Evolutionary conservation across 2,888 invertebrate species (phyloP).

Genomic region (Thereva unica): DNA sequence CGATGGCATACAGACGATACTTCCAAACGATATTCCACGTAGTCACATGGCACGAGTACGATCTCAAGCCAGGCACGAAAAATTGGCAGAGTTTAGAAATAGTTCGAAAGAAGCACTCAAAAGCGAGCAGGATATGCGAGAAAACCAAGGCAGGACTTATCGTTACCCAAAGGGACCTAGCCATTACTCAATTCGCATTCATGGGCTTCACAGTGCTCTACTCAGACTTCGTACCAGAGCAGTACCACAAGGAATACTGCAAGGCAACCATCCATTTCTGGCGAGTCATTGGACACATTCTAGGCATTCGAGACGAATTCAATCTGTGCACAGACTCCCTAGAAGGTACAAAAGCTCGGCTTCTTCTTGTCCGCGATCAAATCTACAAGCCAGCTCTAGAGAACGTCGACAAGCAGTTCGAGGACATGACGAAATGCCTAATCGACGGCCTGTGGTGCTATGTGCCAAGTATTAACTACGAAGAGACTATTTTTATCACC

Average conservation of each 20-base stretch:
- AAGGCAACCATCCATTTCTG: constrained; percentile 77
- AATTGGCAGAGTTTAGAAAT: constrained; percentile 67
- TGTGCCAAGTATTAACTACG: constrained; percentile 63
- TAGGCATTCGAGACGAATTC: constrained; percentile 77
- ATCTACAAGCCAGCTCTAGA: constrained; percentile 64
- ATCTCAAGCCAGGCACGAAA: constrained; percentile 63
- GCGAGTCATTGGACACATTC: constrained; percentile 73
- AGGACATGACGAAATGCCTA: constrained; percentile 64
- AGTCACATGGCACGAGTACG: constrained; percentile 73
- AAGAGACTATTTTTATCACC: constrained; percentile 61
- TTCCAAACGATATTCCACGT: constrained; percentile 74
- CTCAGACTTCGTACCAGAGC: constrained; percentile 63
- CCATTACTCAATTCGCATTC: constrained; percentile 80
- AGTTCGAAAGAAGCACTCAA: constrained; percentile 67
- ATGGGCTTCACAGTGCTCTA: constrained; percentile 61
- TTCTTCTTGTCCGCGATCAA: constrained; percentile 60
- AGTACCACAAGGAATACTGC: constrained; percentile 58
- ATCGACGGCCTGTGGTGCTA: constrained; percentile 68
- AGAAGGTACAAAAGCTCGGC: constrained; percentile 61
- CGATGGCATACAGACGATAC: constrained; percentile 72
- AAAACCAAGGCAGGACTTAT: constrained; percentile 56
- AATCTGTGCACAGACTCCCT: constrained; percentile 66
- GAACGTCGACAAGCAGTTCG: constrained; percentile 64
- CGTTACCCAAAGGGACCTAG: constrained; percentile 77
- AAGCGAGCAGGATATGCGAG: constrained; percentile 61